Evolutionary conservation across 2,797 vertebrate genomes (phyloP), one percentile per base, ranked within the genome.

Genomic region (Hippoglossus hippoglossus): DNA sequence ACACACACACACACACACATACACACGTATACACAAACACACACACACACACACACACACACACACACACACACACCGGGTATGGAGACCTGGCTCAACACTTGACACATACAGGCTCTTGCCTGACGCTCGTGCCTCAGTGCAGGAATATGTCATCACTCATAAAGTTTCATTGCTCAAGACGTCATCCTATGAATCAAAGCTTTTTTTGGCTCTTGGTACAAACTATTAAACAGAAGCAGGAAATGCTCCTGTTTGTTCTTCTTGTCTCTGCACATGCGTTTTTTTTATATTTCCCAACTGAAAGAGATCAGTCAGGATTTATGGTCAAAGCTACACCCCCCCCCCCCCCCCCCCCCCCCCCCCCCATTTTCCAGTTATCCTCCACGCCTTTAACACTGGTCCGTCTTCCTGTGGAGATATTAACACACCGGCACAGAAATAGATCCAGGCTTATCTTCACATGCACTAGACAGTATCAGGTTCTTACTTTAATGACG

Each of bases 231-330:
- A 62, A 76, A 86, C 77, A 73, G 54, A 79, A 26, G 74, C 75
- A 81, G 89, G 89, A 89, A 89, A 73, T 25, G 6, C 63, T 72
- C 22, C 22, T 60, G 39, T 72, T 78, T 65, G 70, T 71, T 76
- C 85, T 87, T 85, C 77, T 71, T 68, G 57, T 69, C 64, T 71
- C 70, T 87, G 77, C 71, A 71, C 68, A 26, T 63, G 2, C 50
- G 8, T 6, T 31, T 79, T 75, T 84, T 75, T 41, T 41, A 57
- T 59, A 71, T 82, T 83, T 82, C 79, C 75, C 79, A 81, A 71
- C 60, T 47, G 63, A 76, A 49, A 61, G 21, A 54, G 47, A 73
- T 58, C 51, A 63, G 71, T 79, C 62, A 82, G 21, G 5, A 82
- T 76, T 80, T 83, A 72, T 73, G 65, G 51, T 77, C 21, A 63